phyloP scores from a whole-genome alignment of 2,113 vertebrate genomes.

The Hemichromis elongatus region DNA sequence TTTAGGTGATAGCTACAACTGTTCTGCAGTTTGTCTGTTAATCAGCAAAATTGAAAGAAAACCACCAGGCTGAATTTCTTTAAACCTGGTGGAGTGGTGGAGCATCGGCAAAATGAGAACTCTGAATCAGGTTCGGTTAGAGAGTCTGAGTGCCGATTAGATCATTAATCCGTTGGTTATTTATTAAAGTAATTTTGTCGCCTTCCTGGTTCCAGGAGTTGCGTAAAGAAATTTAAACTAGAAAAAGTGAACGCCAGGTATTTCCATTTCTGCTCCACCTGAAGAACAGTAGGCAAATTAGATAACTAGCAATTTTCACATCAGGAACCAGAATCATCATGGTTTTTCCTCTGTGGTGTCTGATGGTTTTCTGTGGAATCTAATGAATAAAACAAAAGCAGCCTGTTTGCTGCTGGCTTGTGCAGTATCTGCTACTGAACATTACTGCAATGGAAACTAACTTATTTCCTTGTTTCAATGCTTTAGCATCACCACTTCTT shows the following conservation, averaged over 20 bases:
- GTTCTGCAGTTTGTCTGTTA: not conserved
- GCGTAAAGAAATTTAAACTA: not conserved
- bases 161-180: not conserved
- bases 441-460: not conserved
- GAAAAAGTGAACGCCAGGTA: not conserved
- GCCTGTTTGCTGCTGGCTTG: not conserved
- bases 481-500: not conserved
- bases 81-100: not conserved
- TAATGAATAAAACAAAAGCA: not conserved
- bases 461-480: not conserved
- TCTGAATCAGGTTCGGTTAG: not conserved
- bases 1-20: not conserved
- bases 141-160: not conserved
- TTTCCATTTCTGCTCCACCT: not conserved
- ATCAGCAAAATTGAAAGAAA: not conserved
- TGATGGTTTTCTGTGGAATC: not conserved
- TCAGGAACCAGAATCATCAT: not conserved
- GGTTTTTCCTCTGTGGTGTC: not conserved
- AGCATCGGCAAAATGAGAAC: not conserved
- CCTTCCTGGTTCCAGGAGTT: not conserved
- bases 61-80: not conserved
- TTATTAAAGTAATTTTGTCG: not conserved
- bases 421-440: not conserved
- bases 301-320: not conserved
- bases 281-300: not conserved